A percentile compares a stretch with the other conserved stretches of the same genome.
Evolutionary conservation across 1,140 invertebrate genomes (phyloP).

Genomic region (Pantala flavescens): DNA sequence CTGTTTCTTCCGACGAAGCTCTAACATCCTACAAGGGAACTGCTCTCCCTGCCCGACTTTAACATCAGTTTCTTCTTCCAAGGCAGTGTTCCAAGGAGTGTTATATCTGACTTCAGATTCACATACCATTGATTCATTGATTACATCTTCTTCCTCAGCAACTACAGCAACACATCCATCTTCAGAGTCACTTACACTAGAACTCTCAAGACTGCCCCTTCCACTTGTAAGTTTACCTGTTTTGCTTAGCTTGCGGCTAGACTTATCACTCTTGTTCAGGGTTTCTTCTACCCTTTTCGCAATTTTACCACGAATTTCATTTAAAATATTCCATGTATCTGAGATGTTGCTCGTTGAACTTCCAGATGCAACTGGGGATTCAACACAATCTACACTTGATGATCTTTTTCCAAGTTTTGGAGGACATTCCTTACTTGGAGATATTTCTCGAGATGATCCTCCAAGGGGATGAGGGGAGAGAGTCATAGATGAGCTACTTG

Average conservation of each 20-base stretch:
- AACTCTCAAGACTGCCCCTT: constrained; percentile 37
- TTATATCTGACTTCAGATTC: constrained; percentile 21
- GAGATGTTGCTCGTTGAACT: neutral
- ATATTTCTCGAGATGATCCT: constrained; percentile 19
- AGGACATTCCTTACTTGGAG: constrained; percentile 23
- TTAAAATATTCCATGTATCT: constrained; percentile 20
- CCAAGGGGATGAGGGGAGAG: neutral
- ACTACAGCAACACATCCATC: constrained; percentile 27
- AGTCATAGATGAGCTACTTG: constrained; percentile 12
- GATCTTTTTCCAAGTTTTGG: constrained; percentile 34
- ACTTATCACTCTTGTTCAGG: constrained; percentile 36
- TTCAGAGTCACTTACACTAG: constrained; percentile 47
- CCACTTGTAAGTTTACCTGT: constrained; percentile 26
- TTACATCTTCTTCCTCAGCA: constrained; percentile 31
- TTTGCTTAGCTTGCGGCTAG: constrained; percentile 32
- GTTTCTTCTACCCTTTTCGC: constrained; percentile 55
- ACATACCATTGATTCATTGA: constrained; percentile 30
- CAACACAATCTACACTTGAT: constrained; percentile 28
- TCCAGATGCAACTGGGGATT: neutral
- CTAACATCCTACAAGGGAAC: neutral
- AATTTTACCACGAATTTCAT: constrained; percentile 40
- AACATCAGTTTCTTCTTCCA: constrained; percentile 27
- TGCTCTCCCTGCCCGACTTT: constrained; percentile 11
- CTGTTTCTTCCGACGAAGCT: neutral
- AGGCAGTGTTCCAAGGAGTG: constrained; percentile 25